These are phyloP conservation scores for Condylura cristata DNA, from an alignment of 2,113 vertebrate species.

Conservation along the genomic window DNA sequence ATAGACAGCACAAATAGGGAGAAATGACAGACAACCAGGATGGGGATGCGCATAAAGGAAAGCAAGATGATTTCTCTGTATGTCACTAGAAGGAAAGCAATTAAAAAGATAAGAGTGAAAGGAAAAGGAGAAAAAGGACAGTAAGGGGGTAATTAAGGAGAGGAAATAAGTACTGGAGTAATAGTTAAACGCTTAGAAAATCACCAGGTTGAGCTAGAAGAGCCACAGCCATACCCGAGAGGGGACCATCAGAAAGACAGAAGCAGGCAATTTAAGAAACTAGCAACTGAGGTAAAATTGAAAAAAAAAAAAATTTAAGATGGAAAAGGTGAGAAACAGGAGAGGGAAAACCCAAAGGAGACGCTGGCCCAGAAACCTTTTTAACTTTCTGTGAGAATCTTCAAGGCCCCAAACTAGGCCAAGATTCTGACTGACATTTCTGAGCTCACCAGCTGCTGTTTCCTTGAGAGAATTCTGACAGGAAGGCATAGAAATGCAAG, in stretches of 20 bases:
- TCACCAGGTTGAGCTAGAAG: not conserved
- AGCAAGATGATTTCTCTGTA: not conserved
- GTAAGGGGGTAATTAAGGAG: not conserved
- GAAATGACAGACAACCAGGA: not conserved
- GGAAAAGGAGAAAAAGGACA: not conserved
- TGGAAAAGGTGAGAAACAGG: constrained; percentile 77
- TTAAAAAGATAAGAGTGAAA: not conserved
- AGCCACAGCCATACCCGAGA: not conserved
- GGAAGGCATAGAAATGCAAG: constrained; percentile 64
- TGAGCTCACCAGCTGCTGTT: constrained; percentile 77
- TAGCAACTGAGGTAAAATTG: not conserved
- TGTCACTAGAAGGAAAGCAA: not conserved
- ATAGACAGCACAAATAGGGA: not conserved
- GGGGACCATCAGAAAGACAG: constrained; percentile 34
- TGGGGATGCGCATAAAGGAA: no score
- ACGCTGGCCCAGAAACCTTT: constrained; percentile 76
- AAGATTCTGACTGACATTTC: constrained; percentile 80
- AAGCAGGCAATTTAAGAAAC: not conserved
- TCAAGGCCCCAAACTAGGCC: constrained; percentile 70
- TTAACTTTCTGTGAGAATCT: constrained; percentile 76
- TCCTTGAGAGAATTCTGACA: constrained; percentile 77
- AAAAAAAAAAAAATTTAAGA: not conserved
- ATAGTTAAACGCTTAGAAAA: not conserved
- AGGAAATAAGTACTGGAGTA: not conserved
- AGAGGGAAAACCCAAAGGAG: constrained; percentile 71